These are phyloP conservation scores for Pristionchus arcanus DNA, from an alignment of 2,888 invertebrate species.

Conservation along the genomic window DNA sequence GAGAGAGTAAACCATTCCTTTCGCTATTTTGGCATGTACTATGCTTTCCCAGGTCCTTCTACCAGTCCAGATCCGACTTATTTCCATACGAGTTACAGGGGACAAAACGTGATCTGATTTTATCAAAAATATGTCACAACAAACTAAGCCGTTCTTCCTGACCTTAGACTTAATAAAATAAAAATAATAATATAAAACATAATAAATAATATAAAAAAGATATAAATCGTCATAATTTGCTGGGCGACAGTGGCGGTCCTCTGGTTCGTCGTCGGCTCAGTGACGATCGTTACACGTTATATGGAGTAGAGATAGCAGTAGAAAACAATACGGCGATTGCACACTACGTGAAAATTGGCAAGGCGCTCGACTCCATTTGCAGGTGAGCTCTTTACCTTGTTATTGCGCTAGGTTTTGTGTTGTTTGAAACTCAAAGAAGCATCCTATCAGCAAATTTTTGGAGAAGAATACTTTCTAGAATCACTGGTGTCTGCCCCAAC, in stretches of 20 bases:
- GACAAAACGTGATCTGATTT: no score
- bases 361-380: background rate
- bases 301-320: background rate
- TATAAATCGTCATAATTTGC: no score
- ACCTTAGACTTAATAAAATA: no score
- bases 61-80: no score
- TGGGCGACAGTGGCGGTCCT: constrained; percentile 19
- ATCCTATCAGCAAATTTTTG: background rate
- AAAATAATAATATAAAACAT: no score
- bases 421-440: background rate
- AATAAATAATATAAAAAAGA: no score
- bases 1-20: no score
- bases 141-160: no score
- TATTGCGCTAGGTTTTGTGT: background rate
- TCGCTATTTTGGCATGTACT: no score
- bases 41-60: no score
- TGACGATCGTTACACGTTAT: background rate
- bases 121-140: no score
- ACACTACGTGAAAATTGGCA: background rate
- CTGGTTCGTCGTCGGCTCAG: background rate
- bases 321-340: background rate
- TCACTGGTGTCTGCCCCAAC: background rate
- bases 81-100: no score
- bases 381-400: background rate
- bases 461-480: background rate